Base-by-base conservation (phyloP, 2,113 vertebrate genomes). In the Alexandromys fortis region DNA sequence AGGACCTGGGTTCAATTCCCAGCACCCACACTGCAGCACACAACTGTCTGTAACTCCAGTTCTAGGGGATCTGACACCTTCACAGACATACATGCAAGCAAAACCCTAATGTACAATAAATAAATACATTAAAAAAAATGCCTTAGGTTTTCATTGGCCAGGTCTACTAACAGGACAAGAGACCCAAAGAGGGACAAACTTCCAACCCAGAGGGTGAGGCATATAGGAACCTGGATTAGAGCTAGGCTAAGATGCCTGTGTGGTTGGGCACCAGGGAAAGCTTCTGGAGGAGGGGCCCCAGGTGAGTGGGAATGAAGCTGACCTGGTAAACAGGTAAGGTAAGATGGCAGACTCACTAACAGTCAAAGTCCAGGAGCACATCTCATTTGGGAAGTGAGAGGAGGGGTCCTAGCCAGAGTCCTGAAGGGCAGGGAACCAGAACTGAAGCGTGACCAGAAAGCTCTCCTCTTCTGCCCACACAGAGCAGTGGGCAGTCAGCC, bases 401-500 rank as follows among this genome's bases (percentile, higher is more conserved):
- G 33, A 88, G 73, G 19, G 52, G 8, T 33, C 78, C 4, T 7
- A 4, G 86, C 28, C 0, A 2, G 0, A 47, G 17, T n/a, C 61
- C 55, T 7, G 30, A 17, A 22, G 38, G n/a, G 12, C 33, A 3
- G 24, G 24, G 24, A 33, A 14, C 11, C 67, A 22, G 67, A 38
- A 26, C 30, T 3, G 21, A 58, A 52, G 3, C 5, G 38, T 49
- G 85, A n/a, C 28, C 0, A 0, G 38, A 45, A 22, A 17, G 81
- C 0, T 26, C 76, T 47, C 0, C 0, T 9, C 14, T 4, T 0
- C 61, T 12, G 16, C 75, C 19, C 17, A 70, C 30, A 70, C 30
- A 58, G 19, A 22, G 58, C 5, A 5, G 5, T 0, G 0, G 45
- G 26, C 16, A 2, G n/a, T 24, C n/a, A 0, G 33, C 52, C 45